Percentiles rank a stretch among this genome's conserved stretches.
Evolutionary conservation across 2,888 invertebrate species (phyloP).

Genomic region (Argyra leucocephala): DNA sequence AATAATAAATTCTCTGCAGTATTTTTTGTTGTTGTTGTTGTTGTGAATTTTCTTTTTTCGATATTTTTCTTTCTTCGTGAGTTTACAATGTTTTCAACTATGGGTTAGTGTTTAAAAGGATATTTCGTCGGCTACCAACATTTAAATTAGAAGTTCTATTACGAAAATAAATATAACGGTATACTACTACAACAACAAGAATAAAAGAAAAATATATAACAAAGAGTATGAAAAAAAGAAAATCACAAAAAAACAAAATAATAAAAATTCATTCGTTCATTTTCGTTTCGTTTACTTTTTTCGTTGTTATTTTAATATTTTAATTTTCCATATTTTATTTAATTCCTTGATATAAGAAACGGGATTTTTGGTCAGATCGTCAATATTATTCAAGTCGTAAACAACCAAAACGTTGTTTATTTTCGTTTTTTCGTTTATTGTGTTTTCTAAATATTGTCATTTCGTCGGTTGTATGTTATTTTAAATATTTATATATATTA

Average conservation of each 20-base stretch:
- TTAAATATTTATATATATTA: not conserved
- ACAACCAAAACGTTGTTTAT: not conserved
- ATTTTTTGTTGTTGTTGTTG: too few species aligned
- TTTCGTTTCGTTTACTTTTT: not conserved
- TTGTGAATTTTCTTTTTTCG: too few species aligned
- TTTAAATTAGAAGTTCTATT: not conserved
- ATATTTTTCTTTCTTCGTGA: too few species aligned
- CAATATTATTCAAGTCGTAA: conserved; percentile 4
- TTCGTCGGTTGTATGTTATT: not conserved
- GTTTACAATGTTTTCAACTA: not conserved
- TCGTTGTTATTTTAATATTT: not conserved
- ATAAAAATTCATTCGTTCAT: not conserved
- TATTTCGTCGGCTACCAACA: too few species aligned
- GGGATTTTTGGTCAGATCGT: not conserved
- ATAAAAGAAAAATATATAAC: not conserved
- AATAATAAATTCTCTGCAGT: conserved; percentile 6
- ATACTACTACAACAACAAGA: not conserved
- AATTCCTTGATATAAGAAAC: not conserved
- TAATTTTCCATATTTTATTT: not conserved
- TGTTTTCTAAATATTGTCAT: not conserved
- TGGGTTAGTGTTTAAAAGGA: not conserved
- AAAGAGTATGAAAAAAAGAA: not conserved
- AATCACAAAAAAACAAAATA: not conserved
- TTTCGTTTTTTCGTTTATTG: not conserved
- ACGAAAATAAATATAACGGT: not conserved